A percentile compares a stretch with the other conserved stretches of the same genome.
Conservation (phyloP, 2,888 invertebrate species). For the Torymus tubicola region DNA sequence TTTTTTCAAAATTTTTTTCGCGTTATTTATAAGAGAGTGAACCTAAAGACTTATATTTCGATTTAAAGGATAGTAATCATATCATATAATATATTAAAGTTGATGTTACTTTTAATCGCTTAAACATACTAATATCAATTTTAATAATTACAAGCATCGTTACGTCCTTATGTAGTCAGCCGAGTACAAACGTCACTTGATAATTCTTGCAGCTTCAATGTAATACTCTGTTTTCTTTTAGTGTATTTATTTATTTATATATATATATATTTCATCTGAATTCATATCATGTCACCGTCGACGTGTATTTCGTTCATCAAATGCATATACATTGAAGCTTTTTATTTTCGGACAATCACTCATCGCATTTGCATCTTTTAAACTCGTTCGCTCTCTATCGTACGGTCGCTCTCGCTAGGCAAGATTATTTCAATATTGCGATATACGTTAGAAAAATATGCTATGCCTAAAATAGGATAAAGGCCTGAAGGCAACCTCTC, state of each 20-base stretch:
- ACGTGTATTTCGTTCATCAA: slow-evolving; percentile 52
- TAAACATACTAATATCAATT: slow-evolving; percentile 76
- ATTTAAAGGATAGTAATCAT: slow-evolving; percentile 70
- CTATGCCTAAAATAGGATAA: slow-evolving; percentile 76
- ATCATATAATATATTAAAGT: slow-evolving; percentile 74
- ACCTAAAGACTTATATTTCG: slow-evolving; percentile 69
- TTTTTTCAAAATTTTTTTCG: slow-evolving; percentile 57
- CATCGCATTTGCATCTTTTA: slow-evolving; percentile 61
- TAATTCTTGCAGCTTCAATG: slow-evolving; percentile 63
- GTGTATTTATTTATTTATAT: slow-evolving; percentile 49
- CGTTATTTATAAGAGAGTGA: slow-evolving; percentile 60
- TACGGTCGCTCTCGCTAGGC: slow-evolving; percentile 66
- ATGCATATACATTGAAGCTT: slow-evolving; percentile 59
- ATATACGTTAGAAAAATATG: slow-evolving; percentile 76
- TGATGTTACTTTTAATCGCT: slow-evolving; percentile 75
- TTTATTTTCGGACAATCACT: slow-evolving; percentile 58
- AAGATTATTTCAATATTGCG: slow-evolving; percentile 74
- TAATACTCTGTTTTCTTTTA: slow-evolving; percentile 59
- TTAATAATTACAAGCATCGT: slow-evolving; percentile 75
- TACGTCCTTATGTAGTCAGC: slow-evolving; percentile 74
- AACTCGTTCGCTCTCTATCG: slow-evolving; percentile 63
- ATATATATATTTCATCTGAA: slow-evolving; percentile 57
- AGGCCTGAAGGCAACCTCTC: slow-evolving; percentile 74
- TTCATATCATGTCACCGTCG: slow-evolving; percentile 48
- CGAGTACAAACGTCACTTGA: slow-evolving; percentile 70